Base-by-base conservation (phyloP, 2,888 invertebrate species). In the Yponomeuta evonymella region DNA sequence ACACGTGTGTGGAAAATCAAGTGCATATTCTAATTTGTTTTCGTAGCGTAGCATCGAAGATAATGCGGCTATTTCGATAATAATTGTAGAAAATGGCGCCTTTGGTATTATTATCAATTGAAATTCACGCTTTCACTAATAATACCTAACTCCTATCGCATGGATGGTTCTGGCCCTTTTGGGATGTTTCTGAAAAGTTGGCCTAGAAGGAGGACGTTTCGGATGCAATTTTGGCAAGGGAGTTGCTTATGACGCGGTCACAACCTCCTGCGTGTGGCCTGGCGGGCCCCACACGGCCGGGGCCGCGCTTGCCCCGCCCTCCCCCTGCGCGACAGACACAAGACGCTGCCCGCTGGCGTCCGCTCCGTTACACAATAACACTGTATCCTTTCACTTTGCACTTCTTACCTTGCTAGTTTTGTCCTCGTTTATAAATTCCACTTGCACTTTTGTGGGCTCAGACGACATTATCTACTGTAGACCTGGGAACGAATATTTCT, bases 221-320 rank as follows among this genome's bases (percentile, higher is more conserved):
- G 80, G 86, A 81, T 84, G 81, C 10, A 69, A 29, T 90, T 90
- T 89, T 82, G 89, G 87, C 87, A 86, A 91, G 92, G 92, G 92
- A 90, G 92, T 92, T 86, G 84, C 92, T 90, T 81, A 85, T 83
- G 84, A 88, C 88, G 88, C 89, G 91, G 93, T 93, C 93, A 93
- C 93, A 93, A 93, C 93, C 93, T 90, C 92, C 90, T 86, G 90
- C 90, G 92, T 89, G 90, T 89, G 91, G 90, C 90, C 89, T 90
- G 90, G 81, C 88, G 90, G 90, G 93, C 93, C 93, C 93, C 93
- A 93, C 92, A 89, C 91, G 88, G 88, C 87, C 84, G 89, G 90
- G 88, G 87, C 90, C 85, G 88, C 86, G 80, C 84, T 89, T 85
- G 92, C 92, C 90, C 92, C 91, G 92, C 92, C 93, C 92, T 91